phyloP scores from a whole-genome alignment of 2,888 invertebrate species.

The Creontiades dilutus region DNA sequence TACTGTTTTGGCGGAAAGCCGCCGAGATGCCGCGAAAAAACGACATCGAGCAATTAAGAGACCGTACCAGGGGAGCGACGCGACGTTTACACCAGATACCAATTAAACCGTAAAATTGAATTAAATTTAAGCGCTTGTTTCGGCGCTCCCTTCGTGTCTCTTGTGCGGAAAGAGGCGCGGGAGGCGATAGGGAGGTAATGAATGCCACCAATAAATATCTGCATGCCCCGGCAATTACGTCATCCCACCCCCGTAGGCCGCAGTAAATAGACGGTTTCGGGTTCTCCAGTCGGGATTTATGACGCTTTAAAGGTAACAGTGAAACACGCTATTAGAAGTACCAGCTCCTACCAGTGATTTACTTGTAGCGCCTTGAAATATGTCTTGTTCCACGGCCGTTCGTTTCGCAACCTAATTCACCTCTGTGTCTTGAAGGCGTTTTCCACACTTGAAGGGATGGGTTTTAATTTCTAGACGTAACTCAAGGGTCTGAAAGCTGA shows the following conservation, averaged over 20 bases:
- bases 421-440: conserved; percentile 20
- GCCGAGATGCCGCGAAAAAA: background rate
- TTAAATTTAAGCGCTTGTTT: conserved; percentile 62
- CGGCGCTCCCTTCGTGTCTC: background rate
- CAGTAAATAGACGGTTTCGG: conserved; percentile 69
- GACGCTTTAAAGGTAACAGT: conserved; percentile 71
- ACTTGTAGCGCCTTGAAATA: conserved; percentile 34
- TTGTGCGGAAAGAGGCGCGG: background rate
- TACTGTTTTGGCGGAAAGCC: too few species aligned
- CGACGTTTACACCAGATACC: conserved; percentile 26
- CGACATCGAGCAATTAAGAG: background rate
- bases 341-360: conserved; percentile 63
- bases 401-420: conserved; percentile 36
- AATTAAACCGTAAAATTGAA: conserved; percentile 57
- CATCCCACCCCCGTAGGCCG: conserved; percentile 55
- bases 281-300: conserved; percentile 62
- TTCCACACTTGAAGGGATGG: background rate
- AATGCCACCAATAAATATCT: conserved; percentile 71
- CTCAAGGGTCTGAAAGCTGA: background rate
- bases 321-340: conserved; percentile 71
- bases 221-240: conserved; percentile 71
- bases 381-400: conserved; percentile 4
- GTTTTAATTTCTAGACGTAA: background rate
- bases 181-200: conserved; percentile 61
- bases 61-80: background rate